Percentiles rank a stretch among this genome's conserved stretches.
phyloP scores from a whole-genome alignment of 2,113 vertebrate genomes.

The Leptodactylus fuscus region DNA sequence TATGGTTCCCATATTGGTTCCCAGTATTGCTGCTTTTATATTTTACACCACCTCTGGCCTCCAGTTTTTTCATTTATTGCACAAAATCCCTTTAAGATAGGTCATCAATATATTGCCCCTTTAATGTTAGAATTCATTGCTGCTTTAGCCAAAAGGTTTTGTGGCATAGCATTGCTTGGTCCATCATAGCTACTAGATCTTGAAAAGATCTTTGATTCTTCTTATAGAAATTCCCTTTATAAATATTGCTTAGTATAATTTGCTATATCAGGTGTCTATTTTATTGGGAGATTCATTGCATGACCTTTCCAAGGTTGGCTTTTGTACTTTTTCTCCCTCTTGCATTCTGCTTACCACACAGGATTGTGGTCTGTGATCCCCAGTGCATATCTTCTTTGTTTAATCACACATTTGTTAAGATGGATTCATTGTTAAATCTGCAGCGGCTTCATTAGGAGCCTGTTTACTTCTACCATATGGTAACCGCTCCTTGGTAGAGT shows the following conservation, averaged over 20 bases:
- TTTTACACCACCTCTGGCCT: too few relatives aligned
- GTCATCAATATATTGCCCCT: too few relatives aligned
- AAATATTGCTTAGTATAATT: slow-evolving; percentile 31
- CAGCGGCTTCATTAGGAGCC: slow-evolving; percentile 41
- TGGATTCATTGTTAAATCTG: slow-evolving; percentile 49
- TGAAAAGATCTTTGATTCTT: neutral
- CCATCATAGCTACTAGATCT: neutral
- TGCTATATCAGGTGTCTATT: neutral
- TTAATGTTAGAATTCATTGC: too few relatives aligned
- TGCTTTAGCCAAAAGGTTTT: too few relatives aligned
- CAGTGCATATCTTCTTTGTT: slow-evolving; percentile 12
- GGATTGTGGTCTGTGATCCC: slow-evolving; percentile 26
- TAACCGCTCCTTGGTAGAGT: slow-evolving; percentile 39
- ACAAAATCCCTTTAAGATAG: too few relatives aligned
- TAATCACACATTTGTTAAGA: slow-evolving; percentile 37
- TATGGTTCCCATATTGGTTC: too few relatives aligned
- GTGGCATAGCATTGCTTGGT: neutral
- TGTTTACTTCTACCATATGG: slow-evolving; percentile 48
- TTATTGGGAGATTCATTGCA: slow-evolving; percentile 36
- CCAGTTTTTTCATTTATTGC: too few relatives aligned
- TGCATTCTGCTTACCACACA: slow-evolving; percentile 49
- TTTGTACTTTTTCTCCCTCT: slow-evolving; percentile 20
- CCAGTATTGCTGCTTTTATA: too few relatives aligned
- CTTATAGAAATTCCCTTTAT: neutral
- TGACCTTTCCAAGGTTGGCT: slow-evolving; percentile 38